Evolutionary conservation across 2,797 vertebrate species (phyloP).

Genomic region (Buphagus erythrorhynchus): DNA sequence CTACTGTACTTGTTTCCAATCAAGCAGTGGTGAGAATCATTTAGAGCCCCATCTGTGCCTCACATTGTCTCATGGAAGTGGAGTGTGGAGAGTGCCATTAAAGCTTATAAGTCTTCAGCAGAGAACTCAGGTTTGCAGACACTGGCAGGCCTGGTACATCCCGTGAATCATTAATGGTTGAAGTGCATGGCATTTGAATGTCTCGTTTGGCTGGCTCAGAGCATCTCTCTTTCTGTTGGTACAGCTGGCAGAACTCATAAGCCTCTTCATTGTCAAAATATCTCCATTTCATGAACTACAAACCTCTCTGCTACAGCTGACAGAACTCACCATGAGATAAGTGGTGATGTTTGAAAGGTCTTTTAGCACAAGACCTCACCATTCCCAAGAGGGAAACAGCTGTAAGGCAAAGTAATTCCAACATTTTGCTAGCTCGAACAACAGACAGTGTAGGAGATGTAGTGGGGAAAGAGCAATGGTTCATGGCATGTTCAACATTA

Average conservation of each 20-base stretch:
- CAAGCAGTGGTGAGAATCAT: not conserved
- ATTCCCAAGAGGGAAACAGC: not conserved
- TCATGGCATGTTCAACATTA: not conserved
- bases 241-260: not conserved
- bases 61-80: not conserved
- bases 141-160: not conserved
- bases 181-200: not conserved
- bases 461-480: not conserved
- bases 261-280: not conserved
- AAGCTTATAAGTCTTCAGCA: not conserved
- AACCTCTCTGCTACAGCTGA: not conserved
- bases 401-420: not conserved
- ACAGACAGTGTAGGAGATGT: not conserved
- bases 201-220: not conserved
- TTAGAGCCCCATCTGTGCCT: not conserved
- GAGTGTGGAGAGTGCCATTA: not conserved
- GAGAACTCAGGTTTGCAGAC: not conserved
- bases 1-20: not conserved
- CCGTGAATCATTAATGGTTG: not conserved
- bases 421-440: not conserved
- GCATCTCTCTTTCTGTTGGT: not conserved
- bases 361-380: not conserved
- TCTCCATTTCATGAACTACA: not conserved
- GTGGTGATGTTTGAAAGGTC: not conserved
- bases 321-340: not conserved